These are phyloP conservation scores for Rhopalosiphum nymphaeae DNA, from an alignment of 2,888 invertebrate species.

Conservation along the genomic window DNA sequence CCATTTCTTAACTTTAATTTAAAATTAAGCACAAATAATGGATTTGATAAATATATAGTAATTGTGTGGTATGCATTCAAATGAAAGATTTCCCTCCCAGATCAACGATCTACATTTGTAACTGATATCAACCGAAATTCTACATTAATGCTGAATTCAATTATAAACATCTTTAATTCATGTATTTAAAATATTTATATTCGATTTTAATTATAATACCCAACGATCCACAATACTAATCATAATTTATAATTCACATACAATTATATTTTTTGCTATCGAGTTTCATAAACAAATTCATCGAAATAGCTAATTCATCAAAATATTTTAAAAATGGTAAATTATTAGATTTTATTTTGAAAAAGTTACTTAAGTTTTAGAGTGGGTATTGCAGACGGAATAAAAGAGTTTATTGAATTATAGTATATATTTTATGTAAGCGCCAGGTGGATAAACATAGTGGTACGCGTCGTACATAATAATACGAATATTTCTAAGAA, in stretches of 20 bases:
- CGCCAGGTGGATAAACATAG: not conserved
- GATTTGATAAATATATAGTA: not conserved
- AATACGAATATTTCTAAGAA: not conserved
- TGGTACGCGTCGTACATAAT: not conserved
- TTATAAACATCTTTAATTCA: not conserved
- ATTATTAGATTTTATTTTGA: not conserved
- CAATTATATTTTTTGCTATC: too few species aligned
- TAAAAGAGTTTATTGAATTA: not conserved
- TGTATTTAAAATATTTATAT: not conserved
- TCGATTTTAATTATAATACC: not conserved
- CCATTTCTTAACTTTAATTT: not conserved
- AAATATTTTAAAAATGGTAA: not conserved
- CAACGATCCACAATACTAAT: not conserved
- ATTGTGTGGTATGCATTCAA: too few species aligned
- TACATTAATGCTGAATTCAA: not conserved
- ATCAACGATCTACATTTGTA: not conserved
- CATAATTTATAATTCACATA: not conserved
- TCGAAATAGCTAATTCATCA: not conserved
- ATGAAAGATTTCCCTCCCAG: too few species aligned
- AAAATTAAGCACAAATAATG: not conserved
- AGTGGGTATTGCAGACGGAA: not conserved
- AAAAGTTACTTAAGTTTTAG: not conserved
- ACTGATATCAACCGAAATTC: not conserved
- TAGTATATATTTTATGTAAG: not conserved
- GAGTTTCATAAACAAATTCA: too few species aligned